These are phyloP conservation scores for Orcinus orca DNA, from an alignment of 2,113 vertebrate species.

Conservation along the genomic window DNA sequence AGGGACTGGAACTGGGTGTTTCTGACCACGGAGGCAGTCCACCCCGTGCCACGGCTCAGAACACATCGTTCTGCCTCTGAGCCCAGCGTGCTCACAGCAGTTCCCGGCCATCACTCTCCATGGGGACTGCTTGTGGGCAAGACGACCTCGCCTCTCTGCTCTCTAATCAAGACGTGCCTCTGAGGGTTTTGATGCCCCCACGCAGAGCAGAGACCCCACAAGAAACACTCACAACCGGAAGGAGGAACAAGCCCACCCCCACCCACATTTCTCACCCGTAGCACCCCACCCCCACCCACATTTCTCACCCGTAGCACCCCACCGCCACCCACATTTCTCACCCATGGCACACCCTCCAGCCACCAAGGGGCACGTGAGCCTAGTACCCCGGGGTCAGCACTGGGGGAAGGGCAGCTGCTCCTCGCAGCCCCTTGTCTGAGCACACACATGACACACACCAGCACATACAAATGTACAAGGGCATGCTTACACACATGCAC, in stretches of 20 bases:
- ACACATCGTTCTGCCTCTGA: no score
- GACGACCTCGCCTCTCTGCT: neutral
- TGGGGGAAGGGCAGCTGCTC: neutral
- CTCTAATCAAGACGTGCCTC: neutral
- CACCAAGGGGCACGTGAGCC: neutral
- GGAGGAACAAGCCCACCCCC: neutral
- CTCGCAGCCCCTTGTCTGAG: neutral
- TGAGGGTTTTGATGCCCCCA: neutral
- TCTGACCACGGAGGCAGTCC: neutral
- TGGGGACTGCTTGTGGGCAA: neutral
- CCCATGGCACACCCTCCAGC: neutral
- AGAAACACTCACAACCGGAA: neutral
- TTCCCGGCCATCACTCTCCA: neutral
- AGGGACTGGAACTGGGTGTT: neutral
- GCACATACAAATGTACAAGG: accelerated
- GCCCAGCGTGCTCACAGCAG: neutral
- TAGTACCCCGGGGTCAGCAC: neutral
- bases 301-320: neutral
- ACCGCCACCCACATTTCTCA: neutral
- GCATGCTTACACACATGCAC: no score
- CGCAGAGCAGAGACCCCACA: neutral
- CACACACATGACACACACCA: neutral
- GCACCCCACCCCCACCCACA: neutral
- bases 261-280: neutral
- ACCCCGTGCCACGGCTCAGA: neutral